Evolutionary conservation across 2,888 invertebrate genomes (phyloP), one percentile per base, ranked within the genome.

Genomic region (Spodoptera picta): DNA sequence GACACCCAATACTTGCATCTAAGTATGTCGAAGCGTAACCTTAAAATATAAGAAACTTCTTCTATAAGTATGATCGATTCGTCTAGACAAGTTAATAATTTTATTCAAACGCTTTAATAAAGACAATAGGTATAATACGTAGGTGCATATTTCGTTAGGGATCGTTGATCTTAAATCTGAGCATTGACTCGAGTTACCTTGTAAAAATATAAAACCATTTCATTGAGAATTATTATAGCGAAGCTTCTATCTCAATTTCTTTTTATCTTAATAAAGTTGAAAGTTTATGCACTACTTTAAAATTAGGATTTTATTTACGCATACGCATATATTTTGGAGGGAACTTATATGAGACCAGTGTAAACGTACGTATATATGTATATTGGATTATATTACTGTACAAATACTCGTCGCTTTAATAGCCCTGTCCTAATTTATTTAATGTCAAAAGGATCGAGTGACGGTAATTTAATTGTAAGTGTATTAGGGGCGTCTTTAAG

Each of bases 391-490:
- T 86, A 88, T 87, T 85, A 86, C 82, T 84, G 85, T 88, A 88
- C 86, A 85, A 87, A 90, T 87, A 88, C 83, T 82, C 83, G 76
- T 57, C 73, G 79, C 86, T 86, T 87, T 90, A 90, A 90, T 89
- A 86, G 87, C 80, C 84, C 82, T 83, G 83, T 84, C 85, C 84
- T 90, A 89, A 92, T 91, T 91, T 88, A 90, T 89, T 90, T 90
- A 89, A 84, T 86, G 85, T 86, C 87, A 84, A 83, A 84, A 84
- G 84, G 86, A 88, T 88, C 85, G 85, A 85, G 87, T 89, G 89
- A 89, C 89, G 84, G 82, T 89, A 89, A 90, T 90, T 91, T 90
- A 89, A 91, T 90, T 90, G 87, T 87, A 85, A 89, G 84, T 86
- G 86, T 87, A 91, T 91, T 89, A 89, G 84, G 89, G 86, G 82